Base-by-base conservation (phyloP, 2,113 vertebrate species). In the Leptobrachium leishanense region DNA sequence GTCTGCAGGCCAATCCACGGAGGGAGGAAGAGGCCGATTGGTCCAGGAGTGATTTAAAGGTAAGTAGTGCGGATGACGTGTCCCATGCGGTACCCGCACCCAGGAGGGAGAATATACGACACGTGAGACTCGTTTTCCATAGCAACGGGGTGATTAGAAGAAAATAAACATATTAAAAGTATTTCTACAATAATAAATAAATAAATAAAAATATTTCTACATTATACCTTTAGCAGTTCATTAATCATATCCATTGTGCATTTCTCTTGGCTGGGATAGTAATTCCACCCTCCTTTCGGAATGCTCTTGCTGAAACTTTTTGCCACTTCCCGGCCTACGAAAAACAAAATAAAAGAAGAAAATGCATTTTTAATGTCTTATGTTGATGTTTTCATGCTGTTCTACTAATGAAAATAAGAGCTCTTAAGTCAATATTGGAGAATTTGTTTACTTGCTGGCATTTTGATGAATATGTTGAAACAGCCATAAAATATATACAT, bases 181-280 rank as follows among this genome's bases (percentile, higher is more conserved):
- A 8, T 50, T 50, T 4, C 20, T 31, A 31, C 20, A 31, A 31
- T 31, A 31, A 31, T 31, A 50, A 50, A 4, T 50, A 50, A 50
- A 4, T 50, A 50, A 50, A 50, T 50, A 5, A 50, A 8, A 50
- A 50, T 31, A 31, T 50, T 50, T 50, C 46, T 5, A 8, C 8
- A 5, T 50, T 69, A 46, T 57, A 82, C 80, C 70, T 82, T 81
- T 43, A 75, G n/a, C 79, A 6, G 0, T 65, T 74, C 53, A 62
- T 85, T 86, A 79, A 13, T 65, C 42, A 81, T 72, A 72, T 72
- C 65, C 85, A 66, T 76, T 77, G 75, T 57, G 0, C 82, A 75
- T 68, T 74, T 75, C 43, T 66, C 77, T 79, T 62, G 84, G 57
- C 74, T 83, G 82, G 72, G 76, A 50, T 83, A 84, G 65, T 10